These are phyloP conservation scores for Thereva unica DNA, from an alignment of 2,888 invertebrate species.

Conservation along the genomic window DNA sequence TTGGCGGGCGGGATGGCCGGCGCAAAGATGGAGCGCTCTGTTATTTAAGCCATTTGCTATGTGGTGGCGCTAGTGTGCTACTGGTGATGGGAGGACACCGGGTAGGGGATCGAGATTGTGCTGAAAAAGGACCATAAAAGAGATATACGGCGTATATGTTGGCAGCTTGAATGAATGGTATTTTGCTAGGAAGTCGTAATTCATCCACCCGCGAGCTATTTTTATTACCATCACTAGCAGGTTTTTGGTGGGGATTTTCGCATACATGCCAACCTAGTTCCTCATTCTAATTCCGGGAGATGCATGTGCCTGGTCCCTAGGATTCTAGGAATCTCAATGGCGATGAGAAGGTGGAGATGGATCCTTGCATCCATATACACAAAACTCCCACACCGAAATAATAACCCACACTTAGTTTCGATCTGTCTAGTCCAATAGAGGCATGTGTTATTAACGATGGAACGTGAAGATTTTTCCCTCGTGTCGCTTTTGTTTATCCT, in stretches of 20 bases:
- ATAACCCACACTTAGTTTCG: too few relatives aligned
- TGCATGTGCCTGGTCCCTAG: neutral
- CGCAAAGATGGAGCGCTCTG: too few relatives aligned
- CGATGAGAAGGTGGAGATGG: too few relatives aligned
- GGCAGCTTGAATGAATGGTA: constrained; percentile 37
- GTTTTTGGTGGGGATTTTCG: neutral
- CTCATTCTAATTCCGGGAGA: too few relatives aligned
- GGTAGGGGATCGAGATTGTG: constrained; percentile 5
- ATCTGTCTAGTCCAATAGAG: too few relatives aligned
- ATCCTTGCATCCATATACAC: too few relatives aligned
- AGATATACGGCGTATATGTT: constrained; percentile 35
- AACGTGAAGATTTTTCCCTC: constrained; percentile 19
- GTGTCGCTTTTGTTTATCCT: constrained; percentile 5
- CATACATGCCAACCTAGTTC: too few relatives aligned
- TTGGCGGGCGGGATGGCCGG: too few relatives aligned
- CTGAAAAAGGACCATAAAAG: constrained; percentile 33
- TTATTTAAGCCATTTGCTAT: too few relatives aligned
- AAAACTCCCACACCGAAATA: too few relatives aligned
- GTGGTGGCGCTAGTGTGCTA: neutral
- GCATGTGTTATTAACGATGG: constrained; percentile 2
- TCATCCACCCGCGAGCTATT: constrained; percentile 37
- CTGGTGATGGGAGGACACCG: neutral
- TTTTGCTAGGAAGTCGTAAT: constrained; percentile 32
- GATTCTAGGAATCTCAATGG: constrained; percentile 5
- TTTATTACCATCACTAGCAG: constrained; percentile 29